Base-by-base conservation (phyloP, 2,797 vertebrate genomes). In the Cuculus canorus region DNA sequence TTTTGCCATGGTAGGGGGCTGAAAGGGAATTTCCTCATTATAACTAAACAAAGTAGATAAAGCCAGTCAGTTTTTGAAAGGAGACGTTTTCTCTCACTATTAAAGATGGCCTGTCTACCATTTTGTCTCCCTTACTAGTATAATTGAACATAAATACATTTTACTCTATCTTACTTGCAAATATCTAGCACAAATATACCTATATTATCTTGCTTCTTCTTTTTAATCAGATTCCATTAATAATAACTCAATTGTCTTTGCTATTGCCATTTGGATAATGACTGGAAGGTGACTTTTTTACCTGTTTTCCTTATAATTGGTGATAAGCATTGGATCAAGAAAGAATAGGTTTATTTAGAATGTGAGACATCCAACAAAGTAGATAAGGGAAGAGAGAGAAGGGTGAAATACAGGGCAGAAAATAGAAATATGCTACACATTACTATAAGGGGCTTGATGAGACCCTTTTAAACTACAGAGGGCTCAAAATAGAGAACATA, bases 271-370 rank as follows among this genome's bases (percentile, higher is more conserved):
- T 86, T 82, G 37, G 69, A 68, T 72, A 86, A 47, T 86, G 39
- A 32, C 52, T 81, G 17, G 14, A 69, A 76, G 22, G 50, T 73
- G n/a, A 75, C 28, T 56, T 95, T 39, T 63, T 68, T 22, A 32
- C 43, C 54, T 69, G 27, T 61, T 83, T 92, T 83, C 52, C 27
- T 78, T 69, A 15, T 41, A 56, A 19, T 39, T 80, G 79, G 15
- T 90, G 57, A 33, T 57, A 57, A 32, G n/a, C 33, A 73, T 43
- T 72, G 27, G 75, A 93, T 91, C 56, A 95, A 89, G 88, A 82
- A 82, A 69, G 45, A 86, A 3, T n/a, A 11, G 75, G 47, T 63
- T 66, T 83, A 53, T 83, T 68, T n/a, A 92, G 88, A 89, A 61
- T 54, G 18, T 85, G 57, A 92, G 84, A 80, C 43, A 82, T 39